Evolutionary conservation across 1,140 invertebrate genomes (phyloP), one percentile per base, ranked within the genome.

Genomic region (Caerostris extrusa): DNA sequence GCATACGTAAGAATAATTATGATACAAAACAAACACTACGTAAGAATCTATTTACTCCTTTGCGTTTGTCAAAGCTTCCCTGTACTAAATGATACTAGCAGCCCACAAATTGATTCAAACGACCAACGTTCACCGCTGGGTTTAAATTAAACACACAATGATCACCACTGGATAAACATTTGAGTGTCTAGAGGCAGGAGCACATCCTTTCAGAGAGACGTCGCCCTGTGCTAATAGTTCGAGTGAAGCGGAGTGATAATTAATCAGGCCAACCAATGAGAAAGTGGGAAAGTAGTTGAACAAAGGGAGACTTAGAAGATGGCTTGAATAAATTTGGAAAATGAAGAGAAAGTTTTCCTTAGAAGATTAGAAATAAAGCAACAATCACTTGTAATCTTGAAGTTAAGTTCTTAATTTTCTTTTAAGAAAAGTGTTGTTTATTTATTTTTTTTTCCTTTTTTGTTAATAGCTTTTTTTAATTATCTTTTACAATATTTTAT

Each of bases 111-210:
- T 77, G 71, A 77, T 77, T 77, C 71, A 77, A 77, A 77, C 19
- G 19, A 77, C 71, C 71, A 34, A 34, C 34, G 34, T 34, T 53
- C 50, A n/a, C 34, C 71, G 50, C 34, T 53, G 71, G 53, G 71
- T 12, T 77, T 77, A 77, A 77, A 77, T 77, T 77, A 77, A 77
- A 77, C 53, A 50, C 71, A 50, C 71, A 50, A 10, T 14, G 71
- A 77, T 77, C 71, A 77, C 34, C 71, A 7, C 71, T 77, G 71
- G 71, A 77, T 77, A 53, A 77, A 77, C 71, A 77, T 77, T 77
- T 77, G 34, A 5, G 50, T 34, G 71, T 77, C 71, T 53, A 12
- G 71, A 77, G 50, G 71, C 71, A 77, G 71, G 34, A 12, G 53
- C 14, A 34, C 7, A 34, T 77, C 71, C 71, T 77, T 77, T 77